Base-by-base conservation (phyloP, 2,888 invertebrate species). In the Drosophila merina region DNA sequence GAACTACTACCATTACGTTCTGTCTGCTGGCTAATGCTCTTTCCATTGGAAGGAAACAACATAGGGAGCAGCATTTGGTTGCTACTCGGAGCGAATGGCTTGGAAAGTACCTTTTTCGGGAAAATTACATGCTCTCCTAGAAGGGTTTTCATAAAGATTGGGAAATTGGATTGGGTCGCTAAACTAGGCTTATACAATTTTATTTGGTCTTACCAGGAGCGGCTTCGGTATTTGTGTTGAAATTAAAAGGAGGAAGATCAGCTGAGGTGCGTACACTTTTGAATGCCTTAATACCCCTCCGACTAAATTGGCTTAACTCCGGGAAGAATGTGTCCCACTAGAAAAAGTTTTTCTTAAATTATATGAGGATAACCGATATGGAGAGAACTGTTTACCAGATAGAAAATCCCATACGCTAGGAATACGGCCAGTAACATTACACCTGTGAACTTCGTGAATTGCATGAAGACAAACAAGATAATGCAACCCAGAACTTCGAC, bases 391-490 rank as follows among this genome's bases (percentile, higher is more conserved):
- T 36, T 77, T 72, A 88, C 83, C 86, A 81, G 58, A 31, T 87
- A 78, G 36, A 84, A 87, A 10, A 78, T 76, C 8, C 38, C 48
- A 12, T 66, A 76, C 1, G 82, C 80, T 36, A 88, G 56, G 0
- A 60, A 20, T 14, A 70, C 67, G 8, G 84, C 86, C 4, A 85
- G 8, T 20, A 82, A 4, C 7, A 85, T 54, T 0, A 86, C 57
- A 1, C 42, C 60, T 1, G 80, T 69, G 30, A 87, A 88, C 48
- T 75, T 85, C 5, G 89, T 79, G 4, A 88, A 75, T 49, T 85
- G 77, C 36, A 88, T 36, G 44, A 79, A 26, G 6, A 72, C 14
- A 28, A 79, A 85, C 2, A 71, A 3, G 0, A 79, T 3, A 0
- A 88, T 1, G 1, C 73, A 86, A 9, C 49, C 7, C 5, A 72